A percentile compares a stretch with the other conserved stretches of the same genome.
Evolutionary conservation across 1,140 invertebrate genomes (phyloP).

Genomic region (Trichogramma pretiosum): DNA sequence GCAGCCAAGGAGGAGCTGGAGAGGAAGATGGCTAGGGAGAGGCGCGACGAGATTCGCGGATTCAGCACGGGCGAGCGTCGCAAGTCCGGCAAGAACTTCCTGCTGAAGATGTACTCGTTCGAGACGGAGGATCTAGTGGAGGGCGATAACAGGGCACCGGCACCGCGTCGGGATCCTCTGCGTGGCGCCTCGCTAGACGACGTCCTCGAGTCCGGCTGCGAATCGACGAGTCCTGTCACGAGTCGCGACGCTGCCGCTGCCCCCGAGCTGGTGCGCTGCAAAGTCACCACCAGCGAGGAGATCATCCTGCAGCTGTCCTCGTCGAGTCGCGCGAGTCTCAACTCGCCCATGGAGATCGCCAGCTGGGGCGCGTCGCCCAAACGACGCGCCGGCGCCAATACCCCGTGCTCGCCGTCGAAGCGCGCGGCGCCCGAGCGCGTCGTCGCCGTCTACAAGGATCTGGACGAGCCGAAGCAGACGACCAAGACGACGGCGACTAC

Average conservation of each 20-base stretch:
- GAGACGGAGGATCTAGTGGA: constrained; percentile 40
- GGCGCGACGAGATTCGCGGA: constrained; percentile 10
- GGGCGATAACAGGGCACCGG: constrained; percentile 14
- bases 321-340: constrained; percentile 29
- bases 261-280: constrained; percentile 34
- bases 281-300: constrained; percentile 38
- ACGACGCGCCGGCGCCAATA: constrained; percentile 18
- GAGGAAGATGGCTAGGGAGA: neutral
- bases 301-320: too few relatives aligned
- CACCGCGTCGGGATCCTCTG: constrained; percentile 25
- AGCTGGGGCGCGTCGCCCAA: constrained; percentile 34
- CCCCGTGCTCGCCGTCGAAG: constrained; percentile 34
- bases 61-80: constrained; percentile 22
- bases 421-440: constrained; percentile 24
- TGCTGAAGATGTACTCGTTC: constrained; percentile 41
- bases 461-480: constrained; percentile 8
- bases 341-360: constrained; percentile 28
- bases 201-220: constrained; percentile 28
- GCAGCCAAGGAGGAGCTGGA: neutral
- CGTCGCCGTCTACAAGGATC: constrained; percentile 16
- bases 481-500: constrained; percentile 29
- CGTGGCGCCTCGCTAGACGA: constrained; percentile 33
- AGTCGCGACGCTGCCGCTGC: constrained; percentile 18
- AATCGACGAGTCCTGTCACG: constrained; percentile 6
- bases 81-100: constrained; percentile 32